Percentiles rank a stretch among this genome's conserved stretches.
These are phyloP conservation scores for Helostoma temminkii DNA, from an alignment of 2,797 vertebrate species.

Conservation along the genomic window DNA sequence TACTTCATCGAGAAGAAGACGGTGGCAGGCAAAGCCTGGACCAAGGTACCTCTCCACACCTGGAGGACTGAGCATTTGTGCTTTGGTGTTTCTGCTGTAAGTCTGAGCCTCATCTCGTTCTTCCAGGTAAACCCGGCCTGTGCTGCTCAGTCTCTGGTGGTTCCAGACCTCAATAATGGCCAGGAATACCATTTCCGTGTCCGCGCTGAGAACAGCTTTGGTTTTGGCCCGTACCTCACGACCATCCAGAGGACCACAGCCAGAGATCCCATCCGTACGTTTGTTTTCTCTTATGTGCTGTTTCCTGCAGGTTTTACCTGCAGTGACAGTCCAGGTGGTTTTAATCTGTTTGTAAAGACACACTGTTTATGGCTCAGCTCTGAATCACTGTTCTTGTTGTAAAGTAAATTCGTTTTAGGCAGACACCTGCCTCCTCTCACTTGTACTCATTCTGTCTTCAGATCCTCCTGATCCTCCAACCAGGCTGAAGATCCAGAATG, in stretches of 20 bases:
- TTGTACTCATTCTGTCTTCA: slow-evolving; percentile 63
- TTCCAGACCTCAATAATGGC: slow-evolving; percentile 91
- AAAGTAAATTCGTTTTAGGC: too few relatives aligned
- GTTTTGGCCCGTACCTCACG: slow-evolving; percentile 87
- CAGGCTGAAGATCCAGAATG: slow-evolving; percentile 90
- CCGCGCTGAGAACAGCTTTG: slow-evolving; percentile 95
- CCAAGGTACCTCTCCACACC: slow-evolving; percentile 79
- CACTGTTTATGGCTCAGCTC: not conserved
- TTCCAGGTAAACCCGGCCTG: slow-evolving; percentile 90
- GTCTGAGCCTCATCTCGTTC: not conserved
- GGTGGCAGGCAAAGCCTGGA: slow-evolving; percentile 95
- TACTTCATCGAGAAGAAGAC: slow-evolving; percentile 97
- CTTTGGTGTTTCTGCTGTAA: not conserved
- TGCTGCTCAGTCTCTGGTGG: slow-evolving; percentile 90
- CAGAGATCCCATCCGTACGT: slow-evolving; percentile 93
- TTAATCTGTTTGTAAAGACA: not conserved
- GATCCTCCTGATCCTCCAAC: slow-evolving; percentile 97
- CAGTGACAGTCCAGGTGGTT: not conserved
- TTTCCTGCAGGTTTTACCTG: not conserved
- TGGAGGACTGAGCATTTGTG: not conserved
- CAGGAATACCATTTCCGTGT: slow-evolving; percentile 96
- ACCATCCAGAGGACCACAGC: slow-evolving; percentile 89
- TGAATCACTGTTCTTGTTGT: too few relatives aligned
- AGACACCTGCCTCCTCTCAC: not conserved
- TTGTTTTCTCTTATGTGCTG: not conserved